phyloP scores from a whole-genome alignment of 1,140 invertebrate species.

The Procambarus virginalis region DNA sequence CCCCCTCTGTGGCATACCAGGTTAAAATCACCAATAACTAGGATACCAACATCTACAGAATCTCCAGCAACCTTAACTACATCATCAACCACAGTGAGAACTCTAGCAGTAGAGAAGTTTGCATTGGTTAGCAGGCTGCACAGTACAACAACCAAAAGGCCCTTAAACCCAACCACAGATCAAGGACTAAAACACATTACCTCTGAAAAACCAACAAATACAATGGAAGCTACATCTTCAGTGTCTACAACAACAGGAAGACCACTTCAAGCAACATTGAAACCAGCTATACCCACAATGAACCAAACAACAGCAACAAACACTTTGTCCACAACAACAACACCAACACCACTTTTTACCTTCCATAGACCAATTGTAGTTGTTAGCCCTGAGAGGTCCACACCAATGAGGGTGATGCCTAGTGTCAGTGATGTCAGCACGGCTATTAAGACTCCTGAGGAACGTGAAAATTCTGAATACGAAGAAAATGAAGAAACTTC shows the following conservation, averaged over 20 bases:
- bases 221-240: not conserved
- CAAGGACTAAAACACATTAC: not conserved
- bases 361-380: not conserved
- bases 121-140: not conserved
- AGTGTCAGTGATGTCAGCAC: constrained; percentile 45
- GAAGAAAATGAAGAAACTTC: not conserved
- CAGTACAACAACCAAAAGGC: not conserved
- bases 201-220: not conserved
- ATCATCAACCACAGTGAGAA: constrained; percentile 9
- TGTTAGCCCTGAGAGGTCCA: not conserved
- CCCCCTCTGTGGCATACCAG: not conserved
- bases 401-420: constrained; percentile 37
- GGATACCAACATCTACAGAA: not conserved
- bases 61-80: not conserved
- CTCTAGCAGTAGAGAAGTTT: not conserved
- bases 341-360: not conserved
- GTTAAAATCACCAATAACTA: not conserved
- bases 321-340: not conserved
- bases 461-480: not conserved
- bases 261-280: not conserved
- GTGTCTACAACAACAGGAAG: not conserved
- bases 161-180: constrained; percentile 21
- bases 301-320: constrained; percentile 14
- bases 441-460: not conserved
- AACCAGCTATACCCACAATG: not conserved